Evolutionary conservation across 2,888 invertebrate species (phyloP), one percentile per base, ranked within the genome.

Genomic region (Stenodema calcarata): DNA sequence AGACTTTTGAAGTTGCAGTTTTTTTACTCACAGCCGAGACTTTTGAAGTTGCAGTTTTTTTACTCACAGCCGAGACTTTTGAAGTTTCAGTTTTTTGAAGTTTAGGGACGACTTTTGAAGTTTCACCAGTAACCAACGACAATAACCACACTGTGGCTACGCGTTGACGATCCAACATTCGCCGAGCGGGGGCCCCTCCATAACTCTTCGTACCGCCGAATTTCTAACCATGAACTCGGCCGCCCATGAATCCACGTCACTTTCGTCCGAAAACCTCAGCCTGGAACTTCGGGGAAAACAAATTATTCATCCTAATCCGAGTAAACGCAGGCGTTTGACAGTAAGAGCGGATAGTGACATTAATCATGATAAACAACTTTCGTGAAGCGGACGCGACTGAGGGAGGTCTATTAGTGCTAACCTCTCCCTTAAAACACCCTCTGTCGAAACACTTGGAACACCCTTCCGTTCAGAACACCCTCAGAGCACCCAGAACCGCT

Each of bases 281-380:
- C 12, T 23, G 23, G 27, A 73, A 30, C 35, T 73, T 73, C 35
- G 41, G 73, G 14, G 28, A 73, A 73, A 73, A 73, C 73, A 73
- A 73, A 73, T 73, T 73, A 73, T 73, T 73, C 73, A 73, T 73
- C 73, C 35, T 73, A 73, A 73, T 73, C 73, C 73, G 41, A 73
- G 35, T 73, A 35, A 73, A 73, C 35, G 73, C 73, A 73, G 73
- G 35, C 73, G 73, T 73, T 73, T 73, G 73, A 73, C 73, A 73
- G 73, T 73, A 73, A 41, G 73, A 73, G 73, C 30, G 73, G 35
- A 73, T 73, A 73, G 73, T 30, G 30, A 73, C 73, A 73, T 73
- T 73, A 73, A 73, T 73, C 73, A 73, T 73, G 73, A 73, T 73
- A 35, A 73, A 73, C 73, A 73, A 73, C 73, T 73, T 73, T 73